Conservation (phyloP, 2,888 invertebrate species). For the Harpagoxenus sublaevis region DNA sequence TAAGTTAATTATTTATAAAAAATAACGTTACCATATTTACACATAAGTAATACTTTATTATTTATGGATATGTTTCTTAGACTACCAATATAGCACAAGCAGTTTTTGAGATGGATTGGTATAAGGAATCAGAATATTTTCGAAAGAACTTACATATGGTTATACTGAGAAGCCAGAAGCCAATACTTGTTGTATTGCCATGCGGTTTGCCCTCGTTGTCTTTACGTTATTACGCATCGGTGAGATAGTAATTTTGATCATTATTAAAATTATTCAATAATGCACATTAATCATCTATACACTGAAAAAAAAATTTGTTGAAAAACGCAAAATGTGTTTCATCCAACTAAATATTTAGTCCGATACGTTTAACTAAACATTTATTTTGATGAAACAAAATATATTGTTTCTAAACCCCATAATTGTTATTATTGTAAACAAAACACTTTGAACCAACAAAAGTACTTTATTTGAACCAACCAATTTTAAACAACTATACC, state of each 20-base stretch:
- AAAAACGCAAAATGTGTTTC: too few species aligned
- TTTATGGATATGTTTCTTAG: conserved; percentile 1
- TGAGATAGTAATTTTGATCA: conserved; percentile 23
- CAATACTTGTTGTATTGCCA: conserved; percentile 28
- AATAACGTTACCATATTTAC: neutral
- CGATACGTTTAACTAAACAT: too few species aligned
- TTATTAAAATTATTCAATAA: neutral
- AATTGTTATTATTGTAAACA: too few species aligned
- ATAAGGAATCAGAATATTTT: conserved; percentile 5
- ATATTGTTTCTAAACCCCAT: too few species aligned
- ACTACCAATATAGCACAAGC: conserved; percentile 1
- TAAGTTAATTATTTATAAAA: conserved; percentile 41
- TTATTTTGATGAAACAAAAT: too few species aligned
- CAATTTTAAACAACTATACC: too few species aligned
- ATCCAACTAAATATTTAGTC: too few species aligned
- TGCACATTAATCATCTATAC: neutral
- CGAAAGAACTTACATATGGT: conserved; percentile 32
- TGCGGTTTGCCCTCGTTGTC: conserved; percentile 60
- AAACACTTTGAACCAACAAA: too few species aligned
- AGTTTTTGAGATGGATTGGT: conserved; percentile 42
- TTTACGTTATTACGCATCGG: conserved; percentile 67
- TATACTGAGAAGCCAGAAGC: conserved; percentile 51
- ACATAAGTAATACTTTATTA: neutral
- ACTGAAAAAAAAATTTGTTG: too few species aligned
- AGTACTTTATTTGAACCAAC: too few species aligned